Conservation (phyloP, 2,888 invertebrate genomes). For the Polymixis flavicincta region DNA sequence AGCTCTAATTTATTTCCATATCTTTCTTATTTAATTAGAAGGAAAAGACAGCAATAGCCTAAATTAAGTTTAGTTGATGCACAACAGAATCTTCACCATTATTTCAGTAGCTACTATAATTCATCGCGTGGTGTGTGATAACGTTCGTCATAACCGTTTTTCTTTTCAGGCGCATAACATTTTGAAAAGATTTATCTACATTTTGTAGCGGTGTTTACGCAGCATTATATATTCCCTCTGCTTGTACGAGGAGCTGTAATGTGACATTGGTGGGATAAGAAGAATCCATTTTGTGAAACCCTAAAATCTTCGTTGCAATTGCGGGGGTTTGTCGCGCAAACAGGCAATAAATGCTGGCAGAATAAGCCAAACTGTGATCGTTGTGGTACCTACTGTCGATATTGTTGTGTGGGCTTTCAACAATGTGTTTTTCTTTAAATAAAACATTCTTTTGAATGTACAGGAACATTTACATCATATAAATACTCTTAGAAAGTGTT, state of each 20-base stretch:
- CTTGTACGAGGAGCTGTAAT: slow-evolving; percentile 69
- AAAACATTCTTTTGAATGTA: slow-evolving; percentile 36
- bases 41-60: too few relatives aligned
- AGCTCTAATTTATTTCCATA: too few relatives aligned
- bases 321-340: slow-evolving; percentile 79
- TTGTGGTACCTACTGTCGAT: slow-evolving; percentile 73
- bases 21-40: too few relatives aligned
- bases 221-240: slow-evolving; percentile 76
- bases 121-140: slow-evolving; percentile 53
- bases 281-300: slow-evolving; percentile 79
- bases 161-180: slow-evolving; percentile 68
- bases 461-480: slow-evolving; percentile 34
- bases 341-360: slow-evolving; percentile 78
- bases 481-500: slow-evolving; percentile 32
- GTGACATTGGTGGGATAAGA: slow-evolving; percentile 76
- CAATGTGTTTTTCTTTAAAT: slow-evolving; percentile 64
- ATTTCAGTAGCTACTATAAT: slow-evolving; percentile 54
- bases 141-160: slow-evolving; percentile 64
- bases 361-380: slow-evolving; percentile 77
- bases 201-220: slow-evolving; percentile 75
- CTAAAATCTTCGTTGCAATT: slow-evolving; percentile 80
- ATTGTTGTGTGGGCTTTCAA: slow-evolving; percentile 70
- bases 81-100: slow-evolving; percentile 5
- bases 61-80: too few relatives aligned
- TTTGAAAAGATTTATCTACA: slow-evolving; percentile 73